A percentile compares a stretch with the other conserved stretches of the same genome.
These are phyloP conservation scores for Drepana arcuata DNA, from an alignment of 1,140 invertebrate genomes.

Conservation along the genomic window DNA sequence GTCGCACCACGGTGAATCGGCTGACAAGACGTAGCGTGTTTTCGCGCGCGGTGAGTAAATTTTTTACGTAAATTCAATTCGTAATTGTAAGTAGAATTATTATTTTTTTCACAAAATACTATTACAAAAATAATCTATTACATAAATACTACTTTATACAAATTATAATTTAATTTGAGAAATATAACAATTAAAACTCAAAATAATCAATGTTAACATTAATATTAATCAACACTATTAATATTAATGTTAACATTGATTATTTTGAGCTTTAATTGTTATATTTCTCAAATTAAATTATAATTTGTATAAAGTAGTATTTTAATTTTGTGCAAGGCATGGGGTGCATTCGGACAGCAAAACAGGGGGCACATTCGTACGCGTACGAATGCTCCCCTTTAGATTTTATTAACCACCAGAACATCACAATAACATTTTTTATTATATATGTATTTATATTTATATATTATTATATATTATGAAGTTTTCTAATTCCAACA, in stretches of 20 bases:
- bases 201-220: background rate
- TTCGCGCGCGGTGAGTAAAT: slow-evolving; percentile 3
- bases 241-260: background rate
- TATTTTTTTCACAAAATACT: slow-evolving; percentile 2
- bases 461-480: no score
- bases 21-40: slow-evolving; percentile 5
- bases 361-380: slow-evolving; percentile 1
- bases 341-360: slow-evolving; percentile 1
- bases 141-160: background rate
- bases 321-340: slow-evolving; percentile 1
- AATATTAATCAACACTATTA: background rate
- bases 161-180: background rate
- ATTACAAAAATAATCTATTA: no score
- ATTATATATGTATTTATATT: no score
- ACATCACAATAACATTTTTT: no score
- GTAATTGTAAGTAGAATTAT: slow-evolving; percentile 2
- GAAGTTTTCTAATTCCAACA: slow-evolving; percentile 48
- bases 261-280: background rate
- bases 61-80: slow-evolving; percentile 3
- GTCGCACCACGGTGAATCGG: background rate
- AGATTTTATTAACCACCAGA: background rate
- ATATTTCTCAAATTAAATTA: background rate
- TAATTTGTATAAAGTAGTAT: background rate
- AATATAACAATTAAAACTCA: background rate
- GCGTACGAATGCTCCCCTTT: slow-evolving; percentile 3